Conservation (phyloP, 2,888 invertebrate genomes). For the Polydrusus pterygomalis region DNA sequence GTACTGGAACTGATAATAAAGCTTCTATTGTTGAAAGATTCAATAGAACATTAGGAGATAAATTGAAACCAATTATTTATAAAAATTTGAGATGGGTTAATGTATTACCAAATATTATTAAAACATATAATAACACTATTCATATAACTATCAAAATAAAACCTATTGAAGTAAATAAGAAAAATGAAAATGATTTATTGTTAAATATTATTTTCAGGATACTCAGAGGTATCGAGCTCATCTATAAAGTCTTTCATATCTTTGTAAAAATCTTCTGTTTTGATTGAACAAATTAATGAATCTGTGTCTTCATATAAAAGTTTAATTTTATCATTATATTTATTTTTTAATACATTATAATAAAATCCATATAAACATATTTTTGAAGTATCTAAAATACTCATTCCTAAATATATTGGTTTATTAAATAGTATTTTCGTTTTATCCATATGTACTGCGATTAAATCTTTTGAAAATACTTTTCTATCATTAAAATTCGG, state of each 20-base stretch:
- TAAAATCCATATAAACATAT: slow-evolving; percentile 1
- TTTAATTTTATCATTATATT: not conserved
- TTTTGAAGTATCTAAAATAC: not conserved
- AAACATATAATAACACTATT: no score
- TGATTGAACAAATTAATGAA: not conserved
- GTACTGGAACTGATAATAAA: no score
- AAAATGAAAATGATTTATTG: no score
- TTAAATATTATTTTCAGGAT: not conserved
- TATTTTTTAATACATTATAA: not conserved
- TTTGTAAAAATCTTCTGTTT: not conserved
- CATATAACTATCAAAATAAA: no score
- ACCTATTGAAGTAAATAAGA: no score
- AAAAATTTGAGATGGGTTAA: no score
- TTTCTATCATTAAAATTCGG: no score
- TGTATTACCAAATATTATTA: no score
- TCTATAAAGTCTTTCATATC: not conserved
- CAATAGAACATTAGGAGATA: no score
- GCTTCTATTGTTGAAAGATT: no score
- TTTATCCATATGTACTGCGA: not conserved
- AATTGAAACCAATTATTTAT: no score
- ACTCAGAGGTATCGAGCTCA: not conserved
- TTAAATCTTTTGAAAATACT: not conserved
- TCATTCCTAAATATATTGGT: not conserved
- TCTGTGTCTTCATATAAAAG: not conserved
- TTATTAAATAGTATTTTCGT: not conserved